Evolutionary conservation across 2,888 invertebrate species (phyloP).

Genomic region (Baronia brevicornis): DNA sequence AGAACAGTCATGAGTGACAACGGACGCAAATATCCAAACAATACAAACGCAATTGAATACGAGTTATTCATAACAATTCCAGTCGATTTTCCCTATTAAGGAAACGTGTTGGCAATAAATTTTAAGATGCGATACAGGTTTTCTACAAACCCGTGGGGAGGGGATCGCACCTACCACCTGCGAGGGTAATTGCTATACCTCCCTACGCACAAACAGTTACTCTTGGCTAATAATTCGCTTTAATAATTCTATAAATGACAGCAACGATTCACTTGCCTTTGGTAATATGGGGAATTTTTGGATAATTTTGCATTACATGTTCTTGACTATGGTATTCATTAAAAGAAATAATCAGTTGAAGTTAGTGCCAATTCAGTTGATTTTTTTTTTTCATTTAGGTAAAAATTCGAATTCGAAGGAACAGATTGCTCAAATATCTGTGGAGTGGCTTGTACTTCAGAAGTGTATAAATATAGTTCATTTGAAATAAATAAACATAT

Average conservation of each 20-base stretch:
- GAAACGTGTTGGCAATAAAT: conserved; percentile 46
- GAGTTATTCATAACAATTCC: conserved; percentile 32
- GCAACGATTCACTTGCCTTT: no score
- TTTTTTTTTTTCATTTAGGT: no score
- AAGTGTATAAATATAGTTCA: no score
- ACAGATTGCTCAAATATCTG: no score
- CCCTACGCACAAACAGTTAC: conserved; percentile 51
- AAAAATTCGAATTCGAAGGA: no score
- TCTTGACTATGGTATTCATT: no score
- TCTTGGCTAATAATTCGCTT: conserved; percentile 45
- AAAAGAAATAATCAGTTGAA: no score
- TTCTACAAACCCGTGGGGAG: conserved; percentile 38
- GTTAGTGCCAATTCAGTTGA: no score
- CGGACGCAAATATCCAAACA: conserved; percentile 18
- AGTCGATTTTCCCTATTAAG: conserved; percentile 37
- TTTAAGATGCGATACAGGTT: conserved; percentile 45
- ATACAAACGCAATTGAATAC: conserved; percentile 29
- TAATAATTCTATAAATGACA: conserved; percentile 34
- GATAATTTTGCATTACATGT: no score
- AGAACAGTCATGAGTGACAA: conserved; percentile 27
- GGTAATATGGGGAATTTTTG: no score
- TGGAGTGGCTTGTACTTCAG: no score
- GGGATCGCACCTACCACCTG: conserved; percentile 66
- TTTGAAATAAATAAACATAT: no score
- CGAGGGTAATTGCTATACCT: conserved; percentile 66